These are phyloP conservation scores for Hylia prasina DNA, from an alignment of 2,113 vertebrate species.

Conservation along the genomic window DNA sequence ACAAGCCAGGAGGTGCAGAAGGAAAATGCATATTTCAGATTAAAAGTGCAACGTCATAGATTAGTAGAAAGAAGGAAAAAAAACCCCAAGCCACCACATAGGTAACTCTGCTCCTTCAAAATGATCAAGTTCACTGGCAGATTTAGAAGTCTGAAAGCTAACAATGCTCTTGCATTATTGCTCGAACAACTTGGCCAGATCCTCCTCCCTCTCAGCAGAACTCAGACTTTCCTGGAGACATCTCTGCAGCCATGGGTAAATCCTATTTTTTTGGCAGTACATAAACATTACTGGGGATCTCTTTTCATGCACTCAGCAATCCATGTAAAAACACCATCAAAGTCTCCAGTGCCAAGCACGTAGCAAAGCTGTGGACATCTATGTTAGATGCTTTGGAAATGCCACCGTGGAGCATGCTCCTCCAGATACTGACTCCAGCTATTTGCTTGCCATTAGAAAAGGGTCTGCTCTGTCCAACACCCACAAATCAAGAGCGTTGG, in stretches of 20 bases:
- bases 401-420: neutral
- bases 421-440: neutral
- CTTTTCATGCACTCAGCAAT: neutral
- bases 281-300: neutral
- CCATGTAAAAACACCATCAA: neutral
- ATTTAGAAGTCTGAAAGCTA: neutral
- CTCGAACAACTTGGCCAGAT: neutral
- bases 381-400: neutral
- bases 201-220: neutral
- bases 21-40: too few species aligned
- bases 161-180: neutral
- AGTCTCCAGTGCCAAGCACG: neutral
- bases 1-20: neutral
- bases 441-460: neutral
- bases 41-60: fast-evolving
- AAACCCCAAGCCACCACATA: fast-evolving
- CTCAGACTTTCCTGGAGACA: neutral
- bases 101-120: neutral
- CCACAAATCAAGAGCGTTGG: neutral
- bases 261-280: neutral
- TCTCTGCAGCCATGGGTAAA: neutral
- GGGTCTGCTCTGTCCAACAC: neutral
- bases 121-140: neutral
- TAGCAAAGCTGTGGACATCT: neutral
- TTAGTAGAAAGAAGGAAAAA: neutral